Conservation (phyloP, 2,113 vertebrate genomes). For the Vulpes lagopus region DNA sequence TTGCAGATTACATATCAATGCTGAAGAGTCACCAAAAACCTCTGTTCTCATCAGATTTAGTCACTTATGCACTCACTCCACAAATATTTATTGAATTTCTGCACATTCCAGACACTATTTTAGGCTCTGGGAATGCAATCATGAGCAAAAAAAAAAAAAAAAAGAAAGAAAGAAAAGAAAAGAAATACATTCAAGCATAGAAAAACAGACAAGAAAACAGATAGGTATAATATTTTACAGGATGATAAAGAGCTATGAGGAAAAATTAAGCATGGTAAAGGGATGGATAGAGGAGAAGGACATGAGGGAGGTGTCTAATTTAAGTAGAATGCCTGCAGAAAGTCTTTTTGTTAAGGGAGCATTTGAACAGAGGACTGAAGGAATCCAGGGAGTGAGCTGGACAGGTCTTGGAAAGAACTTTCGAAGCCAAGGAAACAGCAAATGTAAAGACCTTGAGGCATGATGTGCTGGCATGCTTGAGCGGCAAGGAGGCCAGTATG, state of each 20-base stretch:
- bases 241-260: background rate
- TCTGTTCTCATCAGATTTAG: conserved; percentile 51
- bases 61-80: conserved; percentile 63
- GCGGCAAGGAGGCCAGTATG: background rate
- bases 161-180: background rate
- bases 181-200: background rate
- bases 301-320: background rate
- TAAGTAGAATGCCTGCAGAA: background rate
- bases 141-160: background rate
- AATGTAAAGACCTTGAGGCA: background rate
- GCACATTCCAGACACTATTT: conserved; percentile 49
- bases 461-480: fast-evolving
- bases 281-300: background rate
- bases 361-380: background rate
- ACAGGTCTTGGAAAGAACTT: background rate
- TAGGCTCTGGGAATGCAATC: conserved; percentile 25
- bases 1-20: conserved; percentile 65
- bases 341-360: background rate
- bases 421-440: background rate
- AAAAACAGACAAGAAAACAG: background rate
- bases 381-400: background rate
- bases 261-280: background rate
- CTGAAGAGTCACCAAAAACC: conserved; percentile 54
- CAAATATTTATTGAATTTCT: conserved; percentile 74
- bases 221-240: background rate